Percentiles rank a stretch among this genome's conserved stretches.
Evolutionary conservation across 2,888 invertebrate species (phyloP).

Genomic region (Drosophila koepferae): DNA sequence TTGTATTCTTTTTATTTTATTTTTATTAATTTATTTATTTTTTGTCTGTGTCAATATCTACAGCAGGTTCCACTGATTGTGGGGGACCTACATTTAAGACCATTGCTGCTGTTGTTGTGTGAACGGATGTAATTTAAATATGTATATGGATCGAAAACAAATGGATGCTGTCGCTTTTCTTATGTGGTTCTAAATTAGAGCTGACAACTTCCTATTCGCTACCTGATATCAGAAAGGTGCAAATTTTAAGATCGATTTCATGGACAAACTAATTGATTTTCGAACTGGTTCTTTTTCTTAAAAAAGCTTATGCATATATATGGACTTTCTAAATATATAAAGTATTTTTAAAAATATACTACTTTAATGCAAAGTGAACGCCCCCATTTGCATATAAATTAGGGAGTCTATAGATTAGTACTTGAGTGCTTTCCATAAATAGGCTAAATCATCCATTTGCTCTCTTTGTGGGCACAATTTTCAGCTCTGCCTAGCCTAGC

Average conservation of each 20-base stretch:
- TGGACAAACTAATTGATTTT: slow-evolving; percentile 51
- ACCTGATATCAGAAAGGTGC: slow-evolving; percentile 29
- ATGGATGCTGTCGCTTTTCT: slow-evolving; percentile 29
- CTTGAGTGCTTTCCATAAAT: slow-evolving; percentile 37
- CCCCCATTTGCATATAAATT: slow-evolving; percentile 68
- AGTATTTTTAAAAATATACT: slow-evolving; percentile 7
- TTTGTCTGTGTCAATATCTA: background rate
- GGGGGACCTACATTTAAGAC: slow-evolving; percentile 24
- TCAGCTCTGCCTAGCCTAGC: slow-evolving; percentile 1
- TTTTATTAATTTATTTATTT: too few relatives aligned
- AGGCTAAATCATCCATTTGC: slow-evolving; percentile 19
- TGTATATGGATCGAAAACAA: slow-evolving; percentile 14
- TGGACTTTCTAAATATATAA: background rate
- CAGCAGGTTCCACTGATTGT: slow-evolving; percentile 9
- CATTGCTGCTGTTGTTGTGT: background rate
- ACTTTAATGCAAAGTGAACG: slow-evolving; percentile 45
- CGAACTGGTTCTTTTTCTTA: slow-evolving; percentile 28
- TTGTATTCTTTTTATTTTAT: background rate
- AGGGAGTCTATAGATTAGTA: slow-evolving; percentile 46
- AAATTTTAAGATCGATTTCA: slow-evolving; percentile 47
- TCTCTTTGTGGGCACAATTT: slow-evolving; percentile 22
- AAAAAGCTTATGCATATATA: background rate
- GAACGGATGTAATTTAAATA: slow-evolving; percentile 54
- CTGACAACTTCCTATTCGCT: slow-evolving; percentile 46
- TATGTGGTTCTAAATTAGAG: slow-evolving; percentile 29